Evolutionary conservation across 2,113 vertebrate species (phyloP).

Genomic region (Entomyzon cyanotis): DNA sequence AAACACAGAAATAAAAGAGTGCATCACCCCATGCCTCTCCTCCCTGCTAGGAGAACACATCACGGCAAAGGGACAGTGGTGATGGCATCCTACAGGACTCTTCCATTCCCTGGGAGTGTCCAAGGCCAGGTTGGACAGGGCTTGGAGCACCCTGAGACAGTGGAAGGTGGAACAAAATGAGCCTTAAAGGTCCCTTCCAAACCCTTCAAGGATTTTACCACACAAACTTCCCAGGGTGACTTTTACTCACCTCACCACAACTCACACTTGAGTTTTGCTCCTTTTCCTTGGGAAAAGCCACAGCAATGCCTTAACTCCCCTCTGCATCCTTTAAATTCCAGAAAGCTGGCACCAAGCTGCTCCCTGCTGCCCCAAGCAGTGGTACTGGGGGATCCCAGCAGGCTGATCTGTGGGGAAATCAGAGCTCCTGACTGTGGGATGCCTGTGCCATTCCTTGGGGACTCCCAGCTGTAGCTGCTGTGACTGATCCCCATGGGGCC

Average conservation of each 20-base stretch:
- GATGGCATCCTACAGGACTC: no score
- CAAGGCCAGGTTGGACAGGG: not conserved
- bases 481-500: fast-evolving
- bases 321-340: not conserved
- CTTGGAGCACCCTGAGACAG: not conserved
- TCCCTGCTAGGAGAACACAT: fast-evolving
- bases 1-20: not conserved
- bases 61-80: fast-evolving
- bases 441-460: not conserved
- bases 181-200: not conserved
- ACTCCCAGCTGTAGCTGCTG: fast-evolving
- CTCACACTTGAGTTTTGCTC: fast-evolving
- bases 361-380: not conserved
- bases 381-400: not conserved
- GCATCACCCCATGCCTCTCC: not conserved
- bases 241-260: not conserved
- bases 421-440: not conserved
- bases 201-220: not conserved
- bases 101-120: not conserved
- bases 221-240: not conserved
- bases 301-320: not conserved
- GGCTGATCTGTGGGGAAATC: no score
- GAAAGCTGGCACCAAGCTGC: not conserved
- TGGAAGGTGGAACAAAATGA: not conserved
- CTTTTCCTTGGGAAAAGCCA: not conserved